A percentile compares a stretch with the other conserved stretches of the same genome.
phyloP scores from a whole-genome alignment of 2,797 vertebrate genomes.

The Muscicapa comitata region DNA sequence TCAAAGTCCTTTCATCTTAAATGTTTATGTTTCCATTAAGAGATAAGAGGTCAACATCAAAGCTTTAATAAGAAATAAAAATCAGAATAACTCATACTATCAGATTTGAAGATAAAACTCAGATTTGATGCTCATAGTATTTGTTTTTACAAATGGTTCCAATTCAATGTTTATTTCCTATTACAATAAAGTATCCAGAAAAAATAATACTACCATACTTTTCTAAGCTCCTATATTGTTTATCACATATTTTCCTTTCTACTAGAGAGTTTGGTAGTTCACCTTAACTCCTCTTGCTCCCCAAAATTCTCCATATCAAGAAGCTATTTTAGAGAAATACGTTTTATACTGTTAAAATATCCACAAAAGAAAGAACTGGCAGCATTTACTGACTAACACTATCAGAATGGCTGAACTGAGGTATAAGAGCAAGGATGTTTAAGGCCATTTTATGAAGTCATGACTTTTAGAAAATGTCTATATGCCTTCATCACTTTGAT shows the following conservation, averaged over 20 bases:
- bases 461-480: neutral
- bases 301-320: neutral
- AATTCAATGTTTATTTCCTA: neutral
- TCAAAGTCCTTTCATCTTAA: neutral
- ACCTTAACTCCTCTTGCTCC: neutral
- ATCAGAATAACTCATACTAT: neutral
- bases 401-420: neutral
- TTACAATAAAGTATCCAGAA: neutral
- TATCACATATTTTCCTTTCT: neutral
- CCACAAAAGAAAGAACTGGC: neutral
- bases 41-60: constrained; percentile 24
- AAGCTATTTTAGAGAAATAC: neutral
- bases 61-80: neutral
- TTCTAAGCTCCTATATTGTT: neutral
- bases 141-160: neutral
- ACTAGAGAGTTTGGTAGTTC: neutral
- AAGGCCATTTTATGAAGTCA: neutral
- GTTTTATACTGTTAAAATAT: neutral
- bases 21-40: constrained; percentile 61
- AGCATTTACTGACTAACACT: neutral
- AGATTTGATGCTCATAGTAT: neutral
- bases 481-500: neutral
- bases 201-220: neutral
- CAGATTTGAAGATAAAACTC: constrained; percentile 31
- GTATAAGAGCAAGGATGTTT: neutral